phyloP scores from a whole-genome alignment of 2,113 vertebrate species.

The Fregetta grallaria region DNA sequence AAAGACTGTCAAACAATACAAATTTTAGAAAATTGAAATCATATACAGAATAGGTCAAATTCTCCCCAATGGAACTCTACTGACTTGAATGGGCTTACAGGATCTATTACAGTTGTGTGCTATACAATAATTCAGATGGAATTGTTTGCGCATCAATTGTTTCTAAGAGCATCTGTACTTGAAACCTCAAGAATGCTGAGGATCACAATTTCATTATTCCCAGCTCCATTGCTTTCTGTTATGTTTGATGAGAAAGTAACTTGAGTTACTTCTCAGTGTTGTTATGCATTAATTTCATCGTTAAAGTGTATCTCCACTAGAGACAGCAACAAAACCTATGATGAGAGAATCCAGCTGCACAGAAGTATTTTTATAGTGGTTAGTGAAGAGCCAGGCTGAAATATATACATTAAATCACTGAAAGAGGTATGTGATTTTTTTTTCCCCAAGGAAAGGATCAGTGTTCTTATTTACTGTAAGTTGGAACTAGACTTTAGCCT shows the following conservation, averaged over 20 bases:
- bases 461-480: not conserved
- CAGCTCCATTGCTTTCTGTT: not conserved
- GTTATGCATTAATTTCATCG: not conserved
- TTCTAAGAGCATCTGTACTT: not conserved
- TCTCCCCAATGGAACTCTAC: not conserved
- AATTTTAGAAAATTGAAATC: not conserved
- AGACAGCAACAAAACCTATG: not conserved
- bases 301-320: not conserved
- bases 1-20: not conserved
- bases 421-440: not conserved
- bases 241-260: not conserved
- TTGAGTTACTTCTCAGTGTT: not conserved
- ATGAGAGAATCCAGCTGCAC: not conserved
- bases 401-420: not conserved
- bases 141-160: not conserved
- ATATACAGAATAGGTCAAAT: not conserved
- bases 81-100: not conserved
- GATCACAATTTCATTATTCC: not conserved
- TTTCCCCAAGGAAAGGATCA: not conserved
- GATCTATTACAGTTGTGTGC: not conserved
- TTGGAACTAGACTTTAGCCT: not conserved
- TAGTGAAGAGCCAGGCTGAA: not conserved
- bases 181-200: not conserved
- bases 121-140: not conserved
- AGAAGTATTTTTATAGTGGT: not conserved